Evolutionary conservation across 2,888 invertebrate genomes (phyloP), one percentile per base, ranked within the genome.

Genomic region (Mechanitis messenoides): DNA sequence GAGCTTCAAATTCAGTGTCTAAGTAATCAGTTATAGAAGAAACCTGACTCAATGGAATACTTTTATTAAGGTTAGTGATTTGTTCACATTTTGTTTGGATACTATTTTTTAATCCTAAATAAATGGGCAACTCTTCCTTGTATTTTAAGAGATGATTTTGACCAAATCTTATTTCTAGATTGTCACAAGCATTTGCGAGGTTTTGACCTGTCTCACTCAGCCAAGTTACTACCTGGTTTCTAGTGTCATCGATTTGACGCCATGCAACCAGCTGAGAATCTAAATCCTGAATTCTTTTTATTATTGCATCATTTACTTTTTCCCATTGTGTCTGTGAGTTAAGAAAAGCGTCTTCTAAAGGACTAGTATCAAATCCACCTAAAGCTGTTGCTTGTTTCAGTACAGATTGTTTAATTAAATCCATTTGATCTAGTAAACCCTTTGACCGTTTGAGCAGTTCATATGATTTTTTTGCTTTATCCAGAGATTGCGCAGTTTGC

Each of bases 221-320:
- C 98, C 98, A 98, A 33, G 93, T 92, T 0, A 95, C 85, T 3
- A 98, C 89, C 77, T 96, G 96, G 67, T 94, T 94, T 77, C 96
- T 96, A 0, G 94, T 93, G 63, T 96, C 95, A 71, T 96, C 95
- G 45, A 98, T 95, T 80, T 97, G 97, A 73, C 96, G 95, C 97
- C 97, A 98, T 59, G 97, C 94, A n/a, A 96, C 94, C 0, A 95
- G 91, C 82, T 98, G 97, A 0, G 96, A 95, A 84, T 98, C 98
- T 57, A 95, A 92, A 59, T 93, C 93, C 79, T 96, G 96, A 33
- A 94, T 93, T 69, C 93, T 92, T 69, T 94, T 94, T 5, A 94
- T 91, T 3, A 95, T 92, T 56, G 92, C 92, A 66, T 95, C 94
- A 71, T 94, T 93, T 0, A 92, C 90, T 68, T 93, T 92, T 64